Evolutionary conservation across 2,113 vertebrate species (phyloP), one percentile per base, ranked within the genome.

Genomic region (Syngnathus scovelli): DNA sequence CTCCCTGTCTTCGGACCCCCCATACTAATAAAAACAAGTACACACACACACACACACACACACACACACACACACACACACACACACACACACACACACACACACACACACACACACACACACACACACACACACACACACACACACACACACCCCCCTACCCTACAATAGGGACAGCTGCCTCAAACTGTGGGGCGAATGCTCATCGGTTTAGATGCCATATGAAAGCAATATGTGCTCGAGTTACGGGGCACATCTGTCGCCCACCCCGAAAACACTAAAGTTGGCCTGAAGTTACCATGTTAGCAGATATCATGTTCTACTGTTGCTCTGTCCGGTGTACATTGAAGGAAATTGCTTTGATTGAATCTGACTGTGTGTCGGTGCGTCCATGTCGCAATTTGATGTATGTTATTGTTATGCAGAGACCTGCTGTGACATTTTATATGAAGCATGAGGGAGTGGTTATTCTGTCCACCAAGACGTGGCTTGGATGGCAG

Each of bases 271-370:
- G 21, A 27, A 55, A 55, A 33, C 52, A 9, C 27, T 16, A 71
- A 76, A 80, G 75, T 79, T 79, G 66, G 78, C 76, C 79, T 72
- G 72, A 77, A 71, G 79, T 77, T 3, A 77, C 61, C 74, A 71
- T 44, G 76, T 78, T 49, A 59, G 44, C 78, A 51, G n/a, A 76
- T 72, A 68, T 62, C 67, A 63, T 23, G 56, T 64, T 75, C 61
- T 77, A 68, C 64, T 78, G 38, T 72, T 67, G 65, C 49, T 81
- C 27, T 33, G 43, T 41, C n/a, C 61, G 72, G 49, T 13, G 11
- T 66, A 38, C 21, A 7, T 16, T 13, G 19, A 52, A 19, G 7
- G 16, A n/a, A 52, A 52, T 52, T 19, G 49, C 1, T 52, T 21
- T 21, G 49, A 7, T n/a, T 52, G 18, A n/a, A 52, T 52, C 0